Percentiles rank a stretch among this genome's conserved stretches.
Evolutionary conservation across 2,797 vertebrate genomes (phyloP).

Genomic region (Myotis planiceps): DNA sequence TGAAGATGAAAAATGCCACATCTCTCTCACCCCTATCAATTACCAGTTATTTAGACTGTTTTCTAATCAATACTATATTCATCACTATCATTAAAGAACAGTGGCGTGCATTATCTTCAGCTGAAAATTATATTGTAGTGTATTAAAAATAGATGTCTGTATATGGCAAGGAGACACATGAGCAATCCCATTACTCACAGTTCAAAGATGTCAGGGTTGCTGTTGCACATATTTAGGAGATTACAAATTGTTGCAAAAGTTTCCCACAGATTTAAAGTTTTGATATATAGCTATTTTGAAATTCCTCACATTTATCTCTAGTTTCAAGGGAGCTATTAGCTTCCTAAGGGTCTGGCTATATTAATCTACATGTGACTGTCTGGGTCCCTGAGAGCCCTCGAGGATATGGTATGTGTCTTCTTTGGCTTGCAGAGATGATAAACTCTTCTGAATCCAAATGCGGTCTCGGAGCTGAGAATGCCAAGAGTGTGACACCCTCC

Average conservation of each 20-base stretch:
- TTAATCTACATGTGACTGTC: constrained; percentile 14
- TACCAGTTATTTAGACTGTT: constrained; percentile 61
- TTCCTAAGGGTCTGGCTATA: not conserved
- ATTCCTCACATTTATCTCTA: constrained; percentile 60
- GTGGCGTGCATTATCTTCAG: constrained; percentile 63
- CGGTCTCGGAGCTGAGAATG: not conserved
- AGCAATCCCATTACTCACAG: constrained; percentile 63
- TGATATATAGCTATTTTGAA: constrained; percentile 60
- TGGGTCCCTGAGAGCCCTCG: not conserved
- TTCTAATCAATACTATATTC: constrained; percentile 80
- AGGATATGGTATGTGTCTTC: not conserved
- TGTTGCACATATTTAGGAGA: constrained; percentile 45
- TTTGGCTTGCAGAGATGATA: not conserved
- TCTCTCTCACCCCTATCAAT: constrained; percentile 56
- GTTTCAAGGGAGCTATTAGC: constrained; percentile 33
- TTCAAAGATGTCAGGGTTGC: constrained; percentile 38
- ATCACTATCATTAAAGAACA: constrained; percentile 66
- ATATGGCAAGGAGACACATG: not conserved
- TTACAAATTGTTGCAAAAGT: constrained; percentile 59
- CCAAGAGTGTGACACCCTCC: not conserved
- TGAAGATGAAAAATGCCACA: constrained; percentile 47
- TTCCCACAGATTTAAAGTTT: constrained; percentile 70
- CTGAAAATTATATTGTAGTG: constrained; percentile 59
- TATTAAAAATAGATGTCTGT: constrained; percentile 73
- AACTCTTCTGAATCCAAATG: not conserved